Evolutionary conservation across 2,113 vertebrate species (phyloP).

Genomic region (Tychaedon coryphoeus): DNA sequence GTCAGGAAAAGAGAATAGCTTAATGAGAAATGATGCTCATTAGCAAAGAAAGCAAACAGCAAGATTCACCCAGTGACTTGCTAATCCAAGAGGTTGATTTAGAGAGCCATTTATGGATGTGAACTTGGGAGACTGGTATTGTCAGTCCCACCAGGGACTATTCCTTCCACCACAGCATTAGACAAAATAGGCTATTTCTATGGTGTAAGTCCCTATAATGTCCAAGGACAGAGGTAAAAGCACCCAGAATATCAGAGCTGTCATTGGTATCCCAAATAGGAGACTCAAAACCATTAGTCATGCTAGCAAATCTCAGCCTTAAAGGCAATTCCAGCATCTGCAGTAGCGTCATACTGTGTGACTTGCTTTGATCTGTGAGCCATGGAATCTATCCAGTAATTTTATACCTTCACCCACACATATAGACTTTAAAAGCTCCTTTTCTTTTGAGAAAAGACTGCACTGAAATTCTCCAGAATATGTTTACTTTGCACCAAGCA

Average conservation of each 20-base stretch:
- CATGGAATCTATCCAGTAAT: background rate
- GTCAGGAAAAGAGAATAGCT: background rate
- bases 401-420: conserved; percentile 38
- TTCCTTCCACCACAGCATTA: background rate
- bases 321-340: background rate
- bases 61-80: background rate
- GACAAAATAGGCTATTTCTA: background rate
- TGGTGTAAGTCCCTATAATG: background rate
- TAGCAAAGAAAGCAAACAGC: background rate
- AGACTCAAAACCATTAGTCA: conserved; percentile 11
- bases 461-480: background rate
- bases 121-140: background rate
- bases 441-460: conserved; percentile 21
- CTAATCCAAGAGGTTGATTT: background rate
- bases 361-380: conserved; percentile 23
- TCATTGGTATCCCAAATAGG: background rate
- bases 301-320: background rate
- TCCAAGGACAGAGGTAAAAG: background rate
- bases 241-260: background rate
- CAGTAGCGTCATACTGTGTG: background rate
- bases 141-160: background rate
- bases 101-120: background rate
- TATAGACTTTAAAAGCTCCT: background rate
- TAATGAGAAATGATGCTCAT: background rate
- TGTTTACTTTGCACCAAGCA: conserved; percentile 43